Evolutionary conservation across 2,113 vertebrate species (phyloP).

Genomic region (Sinocyclocheilus anophthalmus): DNA sequence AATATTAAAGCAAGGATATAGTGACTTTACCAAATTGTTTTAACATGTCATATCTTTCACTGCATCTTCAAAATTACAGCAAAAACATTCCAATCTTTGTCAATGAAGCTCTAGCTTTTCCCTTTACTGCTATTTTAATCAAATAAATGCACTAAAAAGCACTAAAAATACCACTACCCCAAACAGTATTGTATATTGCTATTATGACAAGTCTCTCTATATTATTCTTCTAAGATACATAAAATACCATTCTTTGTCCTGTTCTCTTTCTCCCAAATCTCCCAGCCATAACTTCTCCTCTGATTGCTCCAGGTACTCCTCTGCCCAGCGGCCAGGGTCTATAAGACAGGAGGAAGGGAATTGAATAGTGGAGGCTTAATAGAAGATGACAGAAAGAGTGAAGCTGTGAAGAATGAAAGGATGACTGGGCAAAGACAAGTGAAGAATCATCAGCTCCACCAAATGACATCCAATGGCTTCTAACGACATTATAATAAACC

Average conservation of each 20-base stretch:
- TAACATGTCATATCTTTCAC: background rate
- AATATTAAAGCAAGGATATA: background rate
- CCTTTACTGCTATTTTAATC: background rate
- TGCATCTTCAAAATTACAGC: background rate
- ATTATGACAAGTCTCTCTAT: background rate
- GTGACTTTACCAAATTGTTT: background rate
- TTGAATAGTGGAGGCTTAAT: background rate
- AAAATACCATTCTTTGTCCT: slow-evolving; percentile 69
- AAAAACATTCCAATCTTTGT: too few species aligned
- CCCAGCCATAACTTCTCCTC: slow-evolving; percentile 98
- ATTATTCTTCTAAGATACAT: background rate
- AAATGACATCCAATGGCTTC: background rate
- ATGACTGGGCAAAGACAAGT: background rate
- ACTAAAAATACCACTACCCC: background rate
- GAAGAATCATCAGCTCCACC: background rate
- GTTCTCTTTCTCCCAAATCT: slow-evolving; percentile 85
- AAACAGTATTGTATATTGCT: background rate
- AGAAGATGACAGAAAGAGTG: background rate
- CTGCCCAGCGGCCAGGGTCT: slow-evolving; percentile 97
- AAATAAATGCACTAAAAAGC: background rate
- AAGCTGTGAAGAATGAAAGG: background rate
- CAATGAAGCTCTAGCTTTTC: too few species aligned
- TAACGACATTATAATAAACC: background rate
- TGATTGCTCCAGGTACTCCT: slow-evolving; percentile 96
- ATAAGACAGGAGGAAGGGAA: slow-evolving; percentile 14